These are phyloP conservation scores for Sus scrofa DNA, from an alignment of 2,113 vertebrate genomes.

Conservation along the genomic window DNA sequence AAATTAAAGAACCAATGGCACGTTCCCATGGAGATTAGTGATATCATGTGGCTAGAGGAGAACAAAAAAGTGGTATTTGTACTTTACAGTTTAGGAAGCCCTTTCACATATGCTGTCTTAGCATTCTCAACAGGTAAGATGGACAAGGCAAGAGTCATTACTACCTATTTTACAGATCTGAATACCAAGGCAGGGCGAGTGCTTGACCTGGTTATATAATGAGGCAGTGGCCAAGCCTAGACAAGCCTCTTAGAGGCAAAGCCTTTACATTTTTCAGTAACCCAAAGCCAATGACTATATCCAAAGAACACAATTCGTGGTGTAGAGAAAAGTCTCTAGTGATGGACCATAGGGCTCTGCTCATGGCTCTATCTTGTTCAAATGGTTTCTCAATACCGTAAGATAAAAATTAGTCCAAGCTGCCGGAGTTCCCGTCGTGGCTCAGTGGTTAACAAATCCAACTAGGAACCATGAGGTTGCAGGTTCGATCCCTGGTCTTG, in stretches of 20 bases:
- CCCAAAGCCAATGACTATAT: background rate
- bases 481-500: too few species aligned
- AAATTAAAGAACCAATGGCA: background rate
- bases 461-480: too few species aligned
- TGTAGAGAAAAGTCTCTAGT: background rate
- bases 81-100: background rate
- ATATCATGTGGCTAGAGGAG: background rate
- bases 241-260: background rate
- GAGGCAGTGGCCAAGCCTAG: background rate
- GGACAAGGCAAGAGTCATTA: background rate
- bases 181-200: background rate
- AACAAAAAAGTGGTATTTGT: background rate
- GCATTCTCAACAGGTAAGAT: background rate
- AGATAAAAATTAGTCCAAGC: background rate
- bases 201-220: background rate
- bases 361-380: background rate
- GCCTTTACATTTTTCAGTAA: background rate
- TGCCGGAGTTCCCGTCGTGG: too few species aligned
- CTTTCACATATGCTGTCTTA: background rate
- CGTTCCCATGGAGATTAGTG: background rate
- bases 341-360: background rate
- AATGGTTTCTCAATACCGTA: background rate
- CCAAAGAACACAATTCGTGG: background rate
- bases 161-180: background rate
- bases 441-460: too few species aligned